phyloP scores from a whole-genome alignment of 2,113 vertebrate species.

The Psettodes erumei region DNA sequence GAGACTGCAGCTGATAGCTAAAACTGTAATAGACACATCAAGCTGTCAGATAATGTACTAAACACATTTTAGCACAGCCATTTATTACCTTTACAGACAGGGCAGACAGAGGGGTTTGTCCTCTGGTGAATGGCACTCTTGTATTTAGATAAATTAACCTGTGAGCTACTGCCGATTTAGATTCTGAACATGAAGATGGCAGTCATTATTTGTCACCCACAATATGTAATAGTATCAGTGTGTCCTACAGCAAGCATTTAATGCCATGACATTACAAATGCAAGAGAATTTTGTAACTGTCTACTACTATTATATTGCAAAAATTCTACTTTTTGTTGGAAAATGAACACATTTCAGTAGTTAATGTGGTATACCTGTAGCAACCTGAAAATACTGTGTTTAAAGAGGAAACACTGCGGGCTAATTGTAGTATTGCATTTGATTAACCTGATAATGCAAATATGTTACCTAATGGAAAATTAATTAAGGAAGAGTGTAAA shows the following conservation, averaged over 20 bases:
- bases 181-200: constrained; percentile 17
- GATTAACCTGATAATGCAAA: constrained; percentile 55
- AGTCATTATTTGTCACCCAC: constrained; percentile 4
- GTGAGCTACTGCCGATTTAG: constrained; percentile 10
- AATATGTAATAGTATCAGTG: neutral
- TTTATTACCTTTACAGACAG: constrained; percentile 35
- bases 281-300: constrained; percentile 23
- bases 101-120: constrained; percentile 14
- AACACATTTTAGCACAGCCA: neutral
- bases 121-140: neutral
- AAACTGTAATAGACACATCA: constrained; percentile 47
- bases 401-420: constrained; percentile 37
- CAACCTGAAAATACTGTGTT: constrained; percentile 36
- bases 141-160: constrained; percentile 17
- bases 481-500: constrained; percentile 29
- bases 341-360: constrained; percentile 14
- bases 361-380: constrained; percentile 56
- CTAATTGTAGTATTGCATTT: constrained; percentile 45
- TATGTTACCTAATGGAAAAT: constrained; percentile 44
- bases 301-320: constrained; percentile 19
- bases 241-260: constrained; percentile 8
- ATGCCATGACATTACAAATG: neutral
- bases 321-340: constrained; percentile 13
- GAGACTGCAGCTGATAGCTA: constrained; percentile 38
- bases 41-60: constrained; percentile 31